Evolutionary conservation across 2,888 invertebrate species (phyloP).

Genomic region (Agriotes lineatus): DNA sequence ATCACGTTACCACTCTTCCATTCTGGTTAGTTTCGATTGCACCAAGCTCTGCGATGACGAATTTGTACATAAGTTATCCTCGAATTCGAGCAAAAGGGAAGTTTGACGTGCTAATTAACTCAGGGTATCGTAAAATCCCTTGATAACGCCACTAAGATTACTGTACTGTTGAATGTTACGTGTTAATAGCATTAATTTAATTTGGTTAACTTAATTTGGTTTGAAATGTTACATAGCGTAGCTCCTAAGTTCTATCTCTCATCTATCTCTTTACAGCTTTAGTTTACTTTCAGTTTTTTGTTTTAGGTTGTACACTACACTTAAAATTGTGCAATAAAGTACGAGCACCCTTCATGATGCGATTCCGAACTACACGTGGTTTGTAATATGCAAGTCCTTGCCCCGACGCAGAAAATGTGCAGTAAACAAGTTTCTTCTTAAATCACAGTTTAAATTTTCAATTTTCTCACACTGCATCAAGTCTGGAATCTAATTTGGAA

Average conservation of each 20-base stretch:
- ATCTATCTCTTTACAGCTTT: not conserved
- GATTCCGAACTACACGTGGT: not conserved
- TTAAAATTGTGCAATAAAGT: not conserved
- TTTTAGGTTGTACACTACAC: slow-evolving; percentile 17
- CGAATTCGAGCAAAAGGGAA: slow-evolving; percentile 34
- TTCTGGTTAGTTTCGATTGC: slow-evolving; percentile 12
- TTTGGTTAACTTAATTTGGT: slow-evolving; percentile 44
- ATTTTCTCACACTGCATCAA: slow-evolving; percentile 3
- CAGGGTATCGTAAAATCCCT: slow-evolving; percentile 41
- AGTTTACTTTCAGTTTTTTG: slow-evolving; percentile 20
- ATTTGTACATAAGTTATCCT: slow-evolving; percentile 35
- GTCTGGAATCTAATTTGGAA: slow-evolving; percentile 3
- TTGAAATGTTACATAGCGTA: slow-evolving; percentile 27
- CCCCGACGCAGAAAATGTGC: not conserved
- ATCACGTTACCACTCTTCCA: slow-evolving; percentile 33
- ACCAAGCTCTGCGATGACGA: slow-evolving; percentile 26
- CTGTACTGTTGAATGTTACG: slow-evolving; percentile 55
- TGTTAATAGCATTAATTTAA: slow-evolving; percentile 49
- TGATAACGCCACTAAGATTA: slow-evolving; percentile 44
- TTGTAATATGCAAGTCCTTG: not conserved
- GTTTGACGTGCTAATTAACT: slow-evolving; percentile 41
- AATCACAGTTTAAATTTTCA: slow-evolving; percentile 1
- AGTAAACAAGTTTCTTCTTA: slow-evolving; percentile 9
- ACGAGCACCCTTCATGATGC: slow-evolving; percentile 11
- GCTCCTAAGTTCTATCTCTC: not conserved